Conservation (phyloP, 2,888 invertebrate species). For the Sarcophaga rosellei region DNA sequence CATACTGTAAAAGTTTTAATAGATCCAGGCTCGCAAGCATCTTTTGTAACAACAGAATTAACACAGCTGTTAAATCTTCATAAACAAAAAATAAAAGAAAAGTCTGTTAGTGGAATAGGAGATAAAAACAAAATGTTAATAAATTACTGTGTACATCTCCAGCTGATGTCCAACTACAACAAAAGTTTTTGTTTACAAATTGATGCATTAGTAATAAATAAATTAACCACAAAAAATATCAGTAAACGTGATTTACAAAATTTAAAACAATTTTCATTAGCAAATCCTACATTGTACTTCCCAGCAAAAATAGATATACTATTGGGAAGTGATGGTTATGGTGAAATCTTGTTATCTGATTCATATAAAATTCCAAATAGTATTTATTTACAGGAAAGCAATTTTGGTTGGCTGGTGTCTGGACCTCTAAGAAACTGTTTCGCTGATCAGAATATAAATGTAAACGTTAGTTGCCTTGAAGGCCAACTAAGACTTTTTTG, state of each 20-base stretch:
- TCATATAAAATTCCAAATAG: constrained; percentile 33
- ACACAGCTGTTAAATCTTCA: constrained; percentile 14
- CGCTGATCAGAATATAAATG: not conserved
- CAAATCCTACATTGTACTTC: constrained; percentile 29
- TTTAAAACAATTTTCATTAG: constrained; percentile 23
- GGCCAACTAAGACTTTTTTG: constrained; percentile 32
- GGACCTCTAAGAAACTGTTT: not conserved
- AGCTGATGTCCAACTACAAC: constrained; percentile 23
- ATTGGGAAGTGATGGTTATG: constrained; percentile 43
- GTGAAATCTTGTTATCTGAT: constrained; percentile 28
- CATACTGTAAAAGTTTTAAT: constrained; percentile 19
- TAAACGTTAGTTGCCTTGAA: constrained; percentile 32
- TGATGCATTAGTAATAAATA: constrained; percentile 11
- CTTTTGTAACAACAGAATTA: constrained; percentile 20
- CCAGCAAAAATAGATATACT: constrained; percentile 41
- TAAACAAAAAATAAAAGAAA: too few relatives aligned
- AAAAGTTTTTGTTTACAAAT: constrained; percentile 17
- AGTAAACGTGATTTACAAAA: constrained; percentile 8
- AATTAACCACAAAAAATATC: constrained; percentile 24
- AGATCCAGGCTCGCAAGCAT: constrained; percentile 33
- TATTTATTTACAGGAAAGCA: constrained; percentile 47
- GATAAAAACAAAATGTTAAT: constrained; percentile 14
- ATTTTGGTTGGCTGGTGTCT: constrained; percentile 49
- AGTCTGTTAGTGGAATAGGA: constrained; percentile 40
- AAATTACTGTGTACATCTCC: constrained; percentile 17